These are phyloP conservation scores for Catotricha subobsoleta DNA, from an alignment of 2,888 invertebrate genomes.

Conservation along the genomic window DNA sequence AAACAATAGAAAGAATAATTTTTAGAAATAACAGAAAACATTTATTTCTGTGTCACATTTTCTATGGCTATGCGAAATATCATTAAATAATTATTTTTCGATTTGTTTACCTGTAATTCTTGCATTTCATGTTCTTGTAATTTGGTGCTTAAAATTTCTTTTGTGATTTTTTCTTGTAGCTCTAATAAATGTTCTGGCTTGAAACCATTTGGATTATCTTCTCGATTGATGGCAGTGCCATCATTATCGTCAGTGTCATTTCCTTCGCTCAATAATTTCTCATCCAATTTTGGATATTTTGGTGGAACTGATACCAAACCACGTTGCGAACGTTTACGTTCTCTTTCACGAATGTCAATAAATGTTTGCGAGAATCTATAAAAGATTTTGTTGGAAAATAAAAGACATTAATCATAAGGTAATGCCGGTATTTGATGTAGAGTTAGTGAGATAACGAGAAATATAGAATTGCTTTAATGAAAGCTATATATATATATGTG, in stretches of 20 bases:
- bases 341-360: conserved; percentile 82
- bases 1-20: not conserved
- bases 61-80: not conserved
- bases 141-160: conserved; percentile 30
- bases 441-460: no score
- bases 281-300: conserved; percentile 13
- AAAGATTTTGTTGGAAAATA: no score
- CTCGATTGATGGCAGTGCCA: conserved; percentile 2
- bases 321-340: conserved; percentile 64
- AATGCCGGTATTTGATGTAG: no score
- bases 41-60: not conserved
- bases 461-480: no score
- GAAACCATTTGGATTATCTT: conserved; percentile 16
- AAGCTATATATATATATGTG: no score
- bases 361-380: conserved; percentile 82
- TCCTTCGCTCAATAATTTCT: conserved; percentile 11
- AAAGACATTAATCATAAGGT: no score
- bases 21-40: not conserved
- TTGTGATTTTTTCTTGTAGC: conserved; percentile 28
- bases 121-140: conserved; percentile 29
- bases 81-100: not conserved
- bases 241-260: conserved; percentile 12
- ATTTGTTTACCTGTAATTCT: conserved; percentile 24
- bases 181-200: conserved; percentile 27
- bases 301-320: conserved; percentile 32